A percentile compares a stretch with the other conserved stretches of the same genome.
phyloP scores from a whole-genome alignment of 2,113 vertebrate genomes.

The Cichladusa arquata region DNA sequence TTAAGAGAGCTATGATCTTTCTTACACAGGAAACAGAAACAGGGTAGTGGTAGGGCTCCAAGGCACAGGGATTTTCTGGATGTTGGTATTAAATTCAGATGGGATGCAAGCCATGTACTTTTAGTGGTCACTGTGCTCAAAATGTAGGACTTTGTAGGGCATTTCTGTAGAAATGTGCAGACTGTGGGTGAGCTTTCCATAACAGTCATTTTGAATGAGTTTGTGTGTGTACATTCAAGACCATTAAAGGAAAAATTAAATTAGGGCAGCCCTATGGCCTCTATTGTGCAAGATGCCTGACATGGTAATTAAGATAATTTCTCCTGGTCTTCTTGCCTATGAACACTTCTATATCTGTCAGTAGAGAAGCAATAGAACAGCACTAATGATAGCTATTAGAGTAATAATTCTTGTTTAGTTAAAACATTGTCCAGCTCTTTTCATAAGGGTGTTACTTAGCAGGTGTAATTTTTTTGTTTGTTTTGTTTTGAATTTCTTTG shows the following conservation, averaged over 20 bases:
- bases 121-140: background rate
- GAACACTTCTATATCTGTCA: background rate
- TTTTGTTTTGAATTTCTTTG: background rate
- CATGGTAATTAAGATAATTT: background rate
- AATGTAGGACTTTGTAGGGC: background rate
- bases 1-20: background rate
- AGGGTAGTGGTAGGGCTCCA: background rate
- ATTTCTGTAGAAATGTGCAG: background rate
- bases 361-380: background rate
- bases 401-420: slow-evolving; percentile 12
- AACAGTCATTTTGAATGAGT: background rate
- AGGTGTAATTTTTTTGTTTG: background rate
- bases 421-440: background rate
- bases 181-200: background rate
- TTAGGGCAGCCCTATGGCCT: background rate
- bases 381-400: background rate
- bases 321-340: background rate
- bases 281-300: background rate
- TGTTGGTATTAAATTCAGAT: background rate
- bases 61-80: background rate
- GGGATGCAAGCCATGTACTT: background rate
- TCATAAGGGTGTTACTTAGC: background rate
- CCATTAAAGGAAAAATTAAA: background rate
- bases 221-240: background rate
- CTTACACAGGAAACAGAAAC: background rate